These are phyloP conservation scores for Dugesia japonica DNA, from an alignment of 2,888 invertebrate species.

Conservation along the genomic window DNA sequence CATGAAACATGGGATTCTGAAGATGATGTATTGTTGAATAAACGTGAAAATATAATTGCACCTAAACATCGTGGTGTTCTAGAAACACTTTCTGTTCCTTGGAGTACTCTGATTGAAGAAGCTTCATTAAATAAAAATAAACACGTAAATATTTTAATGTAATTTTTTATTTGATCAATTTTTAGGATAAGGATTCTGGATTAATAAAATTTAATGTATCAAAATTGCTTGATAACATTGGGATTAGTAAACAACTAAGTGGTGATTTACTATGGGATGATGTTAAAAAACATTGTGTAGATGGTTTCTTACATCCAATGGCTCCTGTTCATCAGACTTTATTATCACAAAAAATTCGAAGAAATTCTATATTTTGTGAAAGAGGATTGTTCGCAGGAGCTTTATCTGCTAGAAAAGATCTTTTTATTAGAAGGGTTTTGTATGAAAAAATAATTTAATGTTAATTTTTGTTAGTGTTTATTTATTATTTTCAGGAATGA, in stretches of 20 bases:
- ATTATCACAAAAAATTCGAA: neutral
- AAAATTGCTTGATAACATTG: neutral
- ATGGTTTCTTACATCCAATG: neutral
- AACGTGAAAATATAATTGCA: neutral
- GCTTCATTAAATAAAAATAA: slow-evolving; percentile 5
- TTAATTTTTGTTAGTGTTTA: too few species aligned
- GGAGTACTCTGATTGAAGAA: slow-evolving; percentile 26
- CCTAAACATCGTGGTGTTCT: slow-evolving; percentile 23
- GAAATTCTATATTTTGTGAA: neutral
- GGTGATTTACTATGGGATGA: neutral
- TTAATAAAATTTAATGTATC: neutral
- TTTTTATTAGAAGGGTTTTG: neutral
- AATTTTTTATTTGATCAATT: neutral
- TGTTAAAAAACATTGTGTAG: neutral
- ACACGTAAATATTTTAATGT: neutral
- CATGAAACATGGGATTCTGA: neutral
- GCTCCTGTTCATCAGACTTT: neutral
- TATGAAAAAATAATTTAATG: too few species aligned
- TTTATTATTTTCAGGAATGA: too few species aligned
- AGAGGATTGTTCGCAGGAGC: neutral
- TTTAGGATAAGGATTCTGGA: neutral
- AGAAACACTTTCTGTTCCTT: slow-evolving; percentile 17
- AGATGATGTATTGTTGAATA: neutral
- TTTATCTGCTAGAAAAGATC: neutral
- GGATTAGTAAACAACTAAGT: neutral